phyloP scores from a whole-genome alignment of 2,888 invertebrate genomes.

The Caprella mutica region DNA sequence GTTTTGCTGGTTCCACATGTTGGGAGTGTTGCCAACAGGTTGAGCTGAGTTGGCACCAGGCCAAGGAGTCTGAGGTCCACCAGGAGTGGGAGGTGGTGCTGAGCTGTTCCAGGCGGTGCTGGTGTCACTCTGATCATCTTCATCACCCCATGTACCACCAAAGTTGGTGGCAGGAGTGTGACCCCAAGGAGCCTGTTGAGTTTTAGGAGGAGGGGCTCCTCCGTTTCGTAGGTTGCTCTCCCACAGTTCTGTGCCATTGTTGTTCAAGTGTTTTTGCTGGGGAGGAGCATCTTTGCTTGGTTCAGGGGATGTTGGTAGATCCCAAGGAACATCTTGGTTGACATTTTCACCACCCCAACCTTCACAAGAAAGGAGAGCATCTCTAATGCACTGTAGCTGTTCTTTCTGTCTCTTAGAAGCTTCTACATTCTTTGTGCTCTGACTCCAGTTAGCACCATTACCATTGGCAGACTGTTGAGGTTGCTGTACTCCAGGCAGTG shows the following conservation, averaged over 20 bases:
- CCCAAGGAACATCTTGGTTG: slow-evolving; percentile 89
- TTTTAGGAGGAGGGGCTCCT: slow-evolving; percentile 66
- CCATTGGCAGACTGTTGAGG: slow-evolving; percentile 11
- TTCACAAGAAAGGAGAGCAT: slow-evolving; percentile 63
- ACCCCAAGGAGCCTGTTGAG: slow-evolving; percentile 76
- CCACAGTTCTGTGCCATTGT: slow-evolving; percentile 39
- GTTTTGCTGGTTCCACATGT: slow-evolving; percentile 11
- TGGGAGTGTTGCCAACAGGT: slow-evolving; percentile 40
- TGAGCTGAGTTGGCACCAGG: slow-evolving; percentile 47
- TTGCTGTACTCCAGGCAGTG: slow-evolving; percentile 14
- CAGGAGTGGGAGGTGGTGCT: slow-evolving; percentile 34
- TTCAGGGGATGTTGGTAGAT: slow-evolving; percentile 78
- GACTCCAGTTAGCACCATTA: slow-evolving; percentile 10
- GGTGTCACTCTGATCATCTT: slow-evolving; percentile 69
- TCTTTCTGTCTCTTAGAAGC: slow-evolving; percentile 39
- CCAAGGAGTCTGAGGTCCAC: slow-evolving; percentile 44
- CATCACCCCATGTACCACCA: slow-evolving; percentile 90
- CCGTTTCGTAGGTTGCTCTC: slow-evolving; percentile 57
- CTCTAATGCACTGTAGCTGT: slow-evolving; percentile 79
- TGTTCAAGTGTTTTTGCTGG: slow-evolving; percentile 26
- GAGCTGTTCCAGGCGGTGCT: slow-evolving; percentile 80
- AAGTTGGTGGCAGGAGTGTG: slow-evolving; percentile 80
- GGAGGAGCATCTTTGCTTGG: slow-evolving; percentile 42
- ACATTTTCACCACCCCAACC: slow-evolving; percentile 92
- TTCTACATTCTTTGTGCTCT: not conserved